Evolutionary conservation across 2,113 vertebrate species (phyloP), one percentile per base, ranked within the genome.

Genomic region (Triplophysa tibetana): DNA sequence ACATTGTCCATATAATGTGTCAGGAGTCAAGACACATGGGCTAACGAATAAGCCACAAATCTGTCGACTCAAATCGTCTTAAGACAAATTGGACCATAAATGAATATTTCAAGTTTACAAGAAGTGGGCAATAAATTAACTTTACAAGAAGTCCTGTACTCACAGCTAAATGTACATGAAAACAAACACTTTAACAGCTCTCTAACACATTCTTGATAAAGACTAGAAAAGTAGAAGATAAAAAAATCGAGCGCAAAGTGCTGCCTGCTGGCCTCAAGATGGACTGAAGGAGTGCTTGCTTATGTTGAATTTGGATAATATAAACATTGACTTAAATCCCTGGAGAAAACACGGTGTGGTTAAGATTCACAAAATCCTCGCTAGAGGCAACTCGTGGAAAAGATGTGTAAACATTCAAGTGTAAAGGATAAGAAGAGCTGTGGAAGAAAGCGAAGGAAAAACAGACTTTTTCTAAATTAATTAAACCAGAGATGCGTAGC

Each of bases 301-400:
- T 75, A 50, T 50, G 60, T 75, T 19, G 60, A 38, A 75, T 75
- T 29, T 75, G 58, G 63, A 75, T 75, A 75, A 75, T 75, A 75
- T 63, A 75, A 75, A 75, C 73, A 75, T 63, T 63, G 73, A 17
- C 43, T 75, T 58, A 63, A 75, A 75, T 75, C 72, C 72, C 41
- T 8, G 45, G 58, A 75, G 41, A 23, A 75, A 75, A 75, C 73
- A 63, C 45, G 38, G 19, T 63, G 73, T 63, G 41, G 23, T 75
- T 75, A 63, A 75, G 73, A 75, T 63, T 75, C 58, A 63, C 41
- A 63, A 45, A 75, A 75, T 75, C 73, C 73, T 63, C 6, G 60
- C 73, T 48, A 1, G 58, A 74, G 54, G 54, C 70, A 61, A 38
- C 21, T 74, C 54, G 41, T 29, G 38, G 58, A 63, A 63, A 75